Evolutionary conservation across 1,140 invertebrate genomes (phyloP).

Genomic region (Steinernema feltiae): DNA sequence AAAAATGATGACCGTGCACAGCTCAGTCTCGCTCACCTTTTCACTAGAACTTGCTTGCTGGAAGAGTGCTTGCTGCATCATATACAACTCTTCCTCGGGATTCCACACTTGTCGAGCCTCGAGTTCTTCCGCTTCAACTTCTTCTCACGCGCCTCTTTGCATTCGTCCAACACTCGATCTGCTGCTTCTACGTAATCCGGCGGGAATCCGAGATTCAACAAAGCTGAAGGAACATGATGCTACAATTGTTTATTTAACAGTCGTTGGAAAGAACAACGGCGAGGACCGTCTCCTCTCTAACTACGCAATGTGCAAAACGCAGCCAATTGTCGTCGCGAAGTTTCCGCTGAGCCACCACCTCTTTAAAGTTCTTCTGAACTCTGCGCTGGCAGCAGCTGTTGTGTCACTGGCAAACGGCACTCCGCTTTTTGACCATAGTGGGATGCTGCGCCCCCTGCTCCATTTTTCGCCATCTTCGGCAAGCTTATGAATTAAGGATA

Average conservation of each 20-base stretch:
- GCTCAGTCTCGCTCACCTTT: too few species aligned
- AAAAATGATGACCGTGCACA: too few species aligned
- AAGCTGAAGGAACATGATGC: conserved; percentile 34
- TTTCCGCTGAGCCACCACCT: neutral
- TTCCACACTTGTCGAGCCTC: conserved; percentile 58
- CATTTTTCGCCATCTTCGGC: too few species aligned
- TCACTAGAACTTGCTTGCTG: conserved; percentile 41
- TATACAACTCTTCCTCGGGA: conserved; percentile 56
- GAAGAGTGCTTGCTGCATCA: conserved; percentile 53
- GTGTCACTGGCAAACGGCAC: neutral
- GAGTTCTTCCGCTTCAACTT: conserved; percentile 58
- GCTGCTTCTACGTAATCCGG: conserved; percentile 50
- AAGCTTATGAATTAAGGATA: neutral
- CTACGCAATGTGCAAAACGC: neutral
- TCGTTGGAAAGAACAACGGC: neutral
- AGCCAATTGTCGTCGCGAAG: neutral
- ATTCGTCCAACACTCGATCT: conserved; percentile 52
- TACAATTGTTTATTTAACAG: conserved; percentile 18
- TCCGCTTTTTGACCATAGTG: neutral
- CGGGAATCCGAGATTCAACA: conserved; percentile 50
- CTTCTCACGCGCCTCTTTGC: conserved; percentile 43
- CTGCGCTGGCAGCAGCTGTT: neutral
- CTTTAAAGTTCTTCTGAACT: conserved; percentile 1
- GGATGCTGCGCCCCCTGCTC: too few species aligned
- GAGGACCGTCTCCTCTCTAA: neutral